Evolutionary conservation across 2,888 invertebrate species (phyloP), one percentile per base, ranked within the genome.

Genomic region (Chironomus riparius): DNA sequence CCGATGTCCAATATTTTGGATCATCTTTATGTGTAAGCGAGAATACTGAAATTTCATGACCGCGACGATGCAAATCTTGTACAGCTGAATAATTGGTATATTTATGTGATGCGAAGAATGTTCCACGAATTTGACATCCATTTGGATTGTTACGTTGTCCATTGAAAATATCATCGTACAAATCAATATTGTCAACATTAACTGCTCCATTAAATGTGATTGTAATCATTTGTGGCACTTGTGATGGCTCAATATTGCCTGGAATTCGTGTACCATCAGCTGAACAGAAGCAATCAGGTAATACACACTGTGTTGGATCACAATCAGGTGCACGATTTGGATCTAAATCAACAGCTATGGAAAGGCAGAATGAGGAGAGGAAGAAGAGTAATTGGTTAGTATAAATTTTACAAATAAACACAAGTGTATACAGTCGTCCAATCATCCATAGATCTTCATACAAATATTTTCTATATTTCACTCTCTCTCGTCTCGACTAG

Each of bases 211-310:
- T 95, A 85, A 96, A 95, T 13, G 94, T 93, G 80, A 95, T 90
- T 21, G 94, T 95, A 80, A 96, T 90, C 95, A 95, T 95, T 84
- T 95, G 95, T 22, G 95, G 95, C 10, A 95, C 93, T 84, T 93
- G 92, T 79, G 89, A 89, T 0, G 91, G 90, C 82, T 94, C 94
- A 79, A 94, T 88, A 78, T 88, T 89, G 48, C 93, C 94, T 15
- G 95, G 95, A 79, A 95, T 94, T 77, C 94, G 88, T 6, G 95
- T 95, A 79, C 95, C 95, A 81, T 95, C 95, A 78, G 94, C 93
- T 0, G 95, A 95, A 82, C 95, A 95, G 89, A 94, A 95, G 83
- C 95, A 95, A 83, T 95, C 95, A 3, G 95, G 95, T 24, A 95
- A 87, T 10, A 90, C 89, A 83, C 95, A 95, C 82, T 95, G 94